Percentiles rank a stretch among this genome's conserved stretches.
These are phyloP conservation scores for Listronotus oregonensis DNA, from an alignment of 1,140 invertebrate genomes.

Conservation along the genomic window DNA sequence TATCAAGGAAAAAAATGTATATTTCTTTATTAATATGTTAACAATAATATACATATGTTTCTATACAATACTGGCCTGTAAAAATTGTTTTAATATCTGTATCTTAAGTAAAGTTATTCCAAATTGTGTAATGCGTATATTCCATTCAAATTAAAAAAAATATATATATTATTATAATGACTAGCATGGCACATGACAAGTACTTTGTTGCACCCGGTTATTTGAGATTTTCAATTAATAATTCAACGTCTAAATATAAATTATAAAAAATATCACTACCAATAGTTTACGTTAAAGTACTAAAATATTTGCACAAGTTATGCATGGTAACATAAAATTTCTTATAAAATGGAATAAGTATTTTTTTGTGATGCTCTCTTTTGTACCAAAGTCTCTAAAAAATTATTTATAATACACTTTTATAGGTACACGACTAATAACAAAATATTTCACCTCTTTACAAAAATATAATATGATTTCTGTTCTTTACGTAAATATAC, in stretches of 20 bases:
- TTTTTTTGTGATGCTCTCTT: slow-evolving; percentile 6
- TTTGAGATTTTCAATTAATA: slow-evolving; percentile 13
- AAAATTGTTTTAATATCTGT: slow-evolving; percentile 27
- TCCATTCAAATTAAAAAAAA: slow-evolving; percentile 30
- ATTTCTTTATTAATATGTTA: slow-evolving; percentile 19
- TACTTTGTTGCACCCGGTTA: slow-evolving; percentile 18
- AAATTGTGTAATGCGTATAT: slow-evolving; percentile 16
- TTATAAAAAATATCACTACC: slow-evolving; percentile 17
- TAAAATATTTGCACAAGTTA: slow-evolving; percentile 1
- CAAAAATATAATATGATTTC: slow-evolving; percentile 7
- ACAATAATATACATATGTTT: slow-evolving; percentile 31
- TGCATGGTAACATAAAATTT: slow-evolving; percentile 16
- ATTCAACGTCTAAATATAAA: slow-evolving; percentile 9
- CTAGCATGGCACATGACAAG: slow-evolving; percentile 39
- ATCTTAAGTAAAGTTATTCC: slow-evolving; percentile 22
- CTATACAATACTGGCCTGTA: slow-evolving; percentile 41
- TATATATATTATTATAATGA: slow-evolving; percentile 35
- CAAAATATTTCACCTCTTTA: not conserved
- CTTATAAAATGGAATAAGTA: slow-evolving; percentile 1
- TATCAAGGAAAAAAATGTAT: not conserved
- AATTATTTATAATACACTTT: not conserved
- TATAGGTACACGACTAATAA: not conserved
- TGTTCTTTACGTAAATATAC: not conserved
- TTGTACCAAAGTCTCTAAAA: slow-evolving; percentile 1
- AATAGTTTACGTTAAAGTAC: not conserved